Evolutionary conservation across 2,113 vertebrate species (phyloP).

Genomic region (Vidua chalybeata): DNA sequence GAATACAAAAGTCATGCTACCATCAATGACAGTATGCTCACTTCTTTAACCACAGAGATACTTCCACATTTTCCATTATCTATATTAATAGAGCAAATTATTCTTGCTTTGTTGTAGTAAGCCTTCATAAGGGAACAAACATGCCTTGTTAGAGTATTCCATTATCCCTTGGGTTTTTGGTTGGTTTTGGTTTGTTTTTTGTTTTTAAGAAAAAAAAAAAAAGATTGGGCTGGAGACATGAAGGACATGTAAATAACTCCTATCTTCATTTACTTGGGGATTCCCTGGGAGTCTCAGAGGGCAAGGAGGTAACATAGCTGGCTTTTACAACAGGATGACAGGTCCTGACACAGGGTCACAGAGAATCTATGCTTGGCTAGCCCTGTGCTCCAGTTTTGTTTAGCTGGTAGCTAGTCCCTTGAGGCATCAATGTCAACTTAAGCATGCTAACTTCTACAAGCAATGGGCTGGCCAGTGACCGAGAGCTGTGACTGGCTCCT

Average conservation of each 20-base stretch:
- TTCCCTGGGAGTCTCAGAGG: constrained; percentile 39
- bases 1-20: fast-evolving
- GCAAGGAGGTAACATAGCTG: constrained; percentile 35
- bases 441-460: constrained; percentile 20
- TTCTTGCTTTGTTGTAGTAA: neutral
- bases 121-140: neutral
- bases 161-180: neutral
- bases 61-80: constrained; percentile 14
- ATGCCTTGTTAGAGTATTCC: neutral
- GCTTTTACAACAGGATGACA: constrained; percentile 47
- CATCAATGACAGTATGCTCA: fast-evolving
- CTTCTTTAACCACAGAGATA: neutral
- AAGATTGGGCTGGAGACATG: neutral
- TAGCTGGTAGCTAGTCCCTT: constrained; percentile 35
- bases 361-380: constrained; percentile 44
- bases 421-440: constrained; percentile 39
- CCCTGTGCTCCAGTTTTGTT: constrained; percentile 50
- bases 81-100: constrained; percentile 18
- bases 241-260: neutral
- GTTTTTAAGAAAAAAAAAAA: neutral
- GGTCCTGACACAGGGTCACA: constrained; percentile 46
- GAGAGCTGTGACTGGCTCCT: neutral
- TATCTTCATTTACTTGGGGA: constrained; percentile 1
- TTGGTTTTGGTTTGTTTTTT: neutral
- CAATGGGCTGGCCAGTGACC: neutral